Conservation (phyloP, 2,797 vertebrate genomes). For the Poecilia wingei region DNA sequence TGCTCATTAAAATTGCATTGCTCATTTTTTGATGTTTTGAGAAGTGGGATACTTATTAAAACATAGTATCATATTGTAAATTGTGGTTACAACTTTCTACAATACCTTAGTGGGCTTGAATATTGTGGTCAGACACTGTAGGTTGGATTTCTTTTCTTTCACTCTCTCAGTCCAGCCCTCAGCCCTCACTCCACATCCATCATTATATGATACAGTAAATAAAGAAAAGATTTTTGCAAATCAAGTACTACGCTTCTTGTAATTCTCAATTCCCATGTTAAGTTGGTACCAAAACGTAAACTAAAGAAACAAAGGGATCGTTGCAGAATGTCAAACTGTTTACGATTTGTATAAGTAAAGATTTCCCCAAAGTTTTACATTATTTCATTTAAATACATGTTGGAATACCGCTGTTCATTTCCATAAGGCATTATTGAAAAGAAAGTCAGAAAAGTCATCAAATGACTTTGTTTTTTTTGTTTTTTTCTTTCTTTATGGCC, state of each 20-base stretch:
- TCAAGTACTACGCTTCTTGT: not conserved
- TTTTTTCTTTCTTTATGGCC: conserved; percentile 11
- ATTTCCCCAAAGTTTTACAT: conserved; percentile 1
- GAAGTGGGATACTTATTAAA: not conserved
- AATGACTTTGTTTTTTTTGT: conserved; percentile 7
- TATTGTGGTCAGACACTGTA: not conserved
- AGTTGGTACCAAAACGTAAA: conserved; percentile 21
- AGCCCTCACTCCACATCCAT: not conserved
- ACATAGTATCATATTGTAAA: not conserved
- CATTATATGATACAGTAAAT: not conserved
- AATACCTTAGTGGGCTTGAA: not conserved
- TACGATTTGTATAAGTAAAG: conserved; percentile 16
- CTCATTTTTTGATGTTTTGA: not conserved
- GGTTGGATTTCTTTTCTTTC: not conserved
- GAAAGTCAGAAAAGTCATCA: conserved; percentile 50
- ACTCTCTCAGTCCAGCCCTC: not conserved
- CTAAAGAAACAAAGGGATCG: conserved; percentile 13
- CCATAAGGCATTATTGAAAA: conserved; percentile 31
- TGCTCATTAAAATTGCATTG: not conserved
- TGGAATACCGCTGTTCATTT: conserved; percentile 15
- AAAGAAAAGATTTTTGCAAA: not conserved
- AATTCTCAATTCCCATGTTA: not conserved
- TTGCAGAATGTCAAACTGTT: conserved; percentile 2
- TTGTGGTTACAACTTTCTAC: not conserved
- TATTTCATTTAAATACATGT: conserved; percentile 15